phyloP scores from a whole-genome alignment of 2,113 vertebrate species.

The Lutjanus erythropterus region DNA sequence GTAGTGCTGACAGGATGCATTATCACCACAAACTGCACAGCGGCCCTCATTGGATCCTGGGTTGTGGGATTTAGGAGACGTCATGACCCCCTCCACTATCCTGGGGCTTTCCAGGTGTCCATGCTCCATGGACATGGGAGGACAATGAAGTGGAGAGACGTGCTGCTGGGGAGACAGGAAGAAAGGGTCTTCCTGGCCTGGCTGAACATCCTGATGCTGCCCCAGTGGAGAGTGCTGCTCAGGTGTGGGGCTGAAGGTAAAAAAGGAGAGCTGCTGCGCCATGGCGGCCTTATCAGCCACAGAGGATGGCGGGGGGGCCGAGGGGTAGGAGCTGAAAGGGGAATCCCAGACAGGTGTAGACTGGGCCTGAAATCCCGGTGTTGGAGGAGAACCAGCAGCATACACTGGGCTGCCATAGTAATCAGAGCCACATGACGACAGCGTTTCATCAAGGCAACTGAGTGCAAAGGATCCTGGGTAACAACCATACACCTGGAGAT shows the following conservation, averaged over 20 bases:
- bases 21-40: conserved; percentile 96
- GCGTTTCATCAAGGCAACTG: conserved; percentile 88
- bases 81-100: conserved; percentile 76
- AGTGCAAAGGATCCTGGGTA: conserved; percentile 90
- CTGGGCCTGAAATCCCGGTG: conserved; percentile 86
- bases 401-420: conserved; percentile 93
- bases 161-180: conserved; percentile 81
- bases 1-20: conserved; percentile 94
- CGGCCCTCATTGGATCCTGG: conserved; percentile 86
- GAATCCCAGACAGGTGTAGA: conserved; percentile 88
- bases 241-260: conserved; percentile 84
- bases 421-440: conserved; percentile 93
- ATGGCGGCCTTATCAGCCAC: conserved; percentile 82
- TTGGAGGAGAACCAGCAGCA: conserved; percentile 86
- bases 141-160: conserved; percentile 76
- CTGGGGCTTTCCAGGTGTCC: conserved; percentile 80
- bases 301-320: conserved; percentile 82
- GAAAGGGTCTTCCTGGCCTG: conserved; percentile 83
- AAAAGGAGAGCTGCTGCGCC: conserved; percentile 87
- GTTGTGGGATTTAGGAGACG: conserved; percentile 83
- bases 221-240: conserved; percentile 80
- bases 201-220: conserved; percentile 72
- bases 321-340: conserved; percentile 88
- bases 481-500: conserved; percentile 94
- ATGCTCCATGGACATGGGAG: conserved; percentile 81